These are phyloP conservation scores for Brienomyrus longianalis DNA, from an alignment of 2,113 vertebrate genomes.

Conservation along the genomic window DNA sequence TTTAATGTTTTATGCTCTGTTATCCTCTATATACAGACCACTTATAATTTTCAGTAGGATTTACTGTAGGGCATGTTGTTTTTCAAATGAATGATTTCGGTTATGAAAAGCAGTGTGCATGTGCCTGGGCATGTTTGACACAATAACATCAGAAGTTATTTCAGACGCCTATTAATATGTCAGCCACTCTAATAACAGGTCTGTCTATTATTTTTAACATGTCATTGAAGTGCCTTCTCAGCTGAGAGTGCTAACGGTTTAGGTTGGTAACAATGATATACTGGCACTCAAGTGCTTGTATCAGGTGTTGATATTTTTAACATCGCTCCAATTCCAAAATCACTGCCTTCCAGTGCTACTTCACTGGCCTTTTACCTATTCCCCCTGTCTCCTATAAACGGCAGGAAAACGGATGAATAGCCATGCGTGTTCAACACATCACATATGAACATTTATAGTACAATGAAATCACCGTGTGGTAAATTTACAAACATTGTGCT, in stretches of 20 bases:
- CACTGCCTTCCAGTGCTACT: neutral
- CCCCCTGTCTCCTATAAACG: neutral
- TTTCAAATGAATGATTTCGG: neutral
- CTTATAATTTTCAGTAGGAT: neutral
- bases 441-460: neutral
- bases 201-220: neutral
- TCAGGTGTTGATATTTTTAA: conserved; percentile 23
- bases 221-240: neutral
- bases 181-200: neutral
- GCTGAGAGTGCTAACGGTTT: conserved; percentile 4
- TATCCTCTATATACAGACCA: neutral
- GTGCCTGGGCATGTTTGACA: neutral
- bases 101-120: neutral
- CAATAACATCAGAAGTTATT: neutral
- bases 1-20: neutral
- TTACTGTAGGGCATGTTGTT: neutral
- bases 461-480: neutral
- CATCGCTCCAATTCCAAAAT: neutral
- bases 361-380: neutral
- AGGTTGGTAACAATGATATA: neutral
- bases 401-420: neutral
- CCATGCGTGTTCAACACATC: neutral
- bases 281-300: neutral
- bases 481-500: neutral
- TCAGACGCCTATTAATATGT: neutral